Evolutionary conservation across 2,113 vertebrate species (phyloP).

Genomic region (Notothenia rossii): DNA sequence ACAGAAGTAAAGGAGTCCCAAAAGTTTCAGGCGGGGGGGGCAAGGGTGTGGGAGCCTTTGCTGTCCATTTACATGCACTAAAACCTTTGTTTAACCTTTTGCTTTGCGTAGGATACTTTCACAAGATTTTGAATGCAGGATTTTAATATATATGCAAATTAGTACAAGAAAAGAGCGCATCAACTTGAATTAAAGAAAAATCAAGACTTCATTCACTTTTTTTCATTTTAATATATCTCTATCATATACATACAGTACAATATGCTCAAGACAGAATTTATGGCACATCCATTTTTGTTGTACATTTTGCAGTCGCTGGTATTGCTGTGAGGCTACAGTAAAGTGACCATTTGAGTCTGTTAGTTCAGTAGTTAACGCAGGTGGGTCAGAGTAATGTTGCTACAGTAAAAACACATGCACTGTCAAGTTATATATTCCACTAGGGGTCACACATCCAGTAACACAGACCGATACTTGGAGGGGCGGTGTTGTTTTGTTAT

Average conservation of each 20-base stretch:
- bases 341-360: constrained; percentile 70
- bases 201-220: constrained; percentile 54
- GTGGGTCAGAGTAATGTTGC: constrained; percentile 67
- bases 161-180: too few relatives aligned
- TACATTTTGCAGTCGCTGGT: constrained; percentile 81
- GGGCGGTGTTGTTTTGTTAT: constrained; percentile 47
- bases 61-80: too few relatives aligned
- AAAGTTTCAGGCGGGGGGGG: too few relatives aligned
- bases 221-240: constrained; percentile 80
- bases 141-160: too few relatives aligned
- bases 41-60: too few relatives aligned
- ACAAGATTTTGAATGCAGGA: too few relatives aligned
- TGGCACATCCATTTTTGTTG: constrained; percentile 81
- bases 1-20: too few relatives aligned
- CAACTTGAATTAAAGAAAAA: background rate
- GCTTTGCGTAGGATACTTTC: too few relatives aligned
- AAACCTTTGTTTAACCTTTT: too few relatives aligned
- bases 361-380: constrained; percentile 67
- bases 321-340: constrained; percentile 80
- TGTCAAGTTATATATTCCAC: constrained; percentile 75
- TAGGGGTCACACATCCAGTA: constrained; percentile 69
- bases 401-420: constrained; percentile 82
- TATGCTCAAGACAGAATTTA: constrained; percentile 79
- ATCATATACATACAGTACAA: constrained; percentile 84
- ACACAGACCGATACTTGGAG: constrained; percentile 65